Evolutionary conservation across 2,888 invertebrate genomes (phyloP), one percentile per base, ranked within the genome.

Genomic region (Acanthosoma haemorrhoidale): DNA sequence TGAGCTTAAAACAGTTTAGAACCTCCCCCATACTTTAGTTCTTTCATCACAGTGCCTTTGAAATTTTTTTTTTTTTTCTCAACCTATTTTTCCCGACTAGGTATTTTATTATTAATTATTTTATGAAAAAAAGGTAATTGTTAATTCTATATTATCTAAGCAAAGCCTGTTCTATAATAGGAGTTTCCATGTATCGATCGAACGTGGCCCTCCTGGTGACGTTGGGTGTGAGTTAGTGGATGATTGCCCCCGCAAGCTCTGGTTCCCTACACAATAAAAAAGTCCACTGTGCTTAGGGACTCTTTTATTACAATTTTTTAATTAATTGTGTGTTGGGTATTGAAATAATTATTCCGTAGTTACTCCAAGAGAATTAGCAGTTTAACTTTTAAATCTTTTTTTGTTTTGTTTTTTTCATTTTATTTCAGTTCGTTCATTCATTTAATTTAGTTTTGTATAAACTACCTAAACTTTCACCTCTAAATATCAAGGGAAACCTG

Each of bases 121-220:
- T 29, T 51, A 25, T 32, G 21, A n/a, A 51, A 18, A 51, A 51
- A 21, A 51, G 51, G 51, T 51, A 51, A 51, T 6, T 51, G n/a
- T n/a, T n/a, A 25, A 6, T 25, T 21, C 2, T 16, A 13, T 4
- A 21, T 5, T 43, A 13, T 18, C 5, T n/a, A n/a, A 51, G 25
- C 51, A 51, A 51, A 51, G 51, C 51, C 51, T 51, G 21, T 51
- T 51, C 51, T 51, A 51, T 51, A 51, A 51, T 51, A 51, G 51
- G 51, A 51, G 51, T 51, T 51, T 51, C 29, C 25, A 8, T 51
- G 25, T 51, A 51, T 51, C 51, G 51, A 51, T 51, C n/a, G n/a
- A n/a, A n/a, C n/a, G n/a, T 51, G 21, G 25, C 25, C n/a, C 51
- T n/a, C 25, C 5, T 25, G 51, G 51, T 51, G 51, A 51, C 51